Evolutionary conservation across 2,113 vertebrate genomes (phyloP), one percentile per base, ranked within the genome.

Genomic region (Caracal caracal): DNA sequence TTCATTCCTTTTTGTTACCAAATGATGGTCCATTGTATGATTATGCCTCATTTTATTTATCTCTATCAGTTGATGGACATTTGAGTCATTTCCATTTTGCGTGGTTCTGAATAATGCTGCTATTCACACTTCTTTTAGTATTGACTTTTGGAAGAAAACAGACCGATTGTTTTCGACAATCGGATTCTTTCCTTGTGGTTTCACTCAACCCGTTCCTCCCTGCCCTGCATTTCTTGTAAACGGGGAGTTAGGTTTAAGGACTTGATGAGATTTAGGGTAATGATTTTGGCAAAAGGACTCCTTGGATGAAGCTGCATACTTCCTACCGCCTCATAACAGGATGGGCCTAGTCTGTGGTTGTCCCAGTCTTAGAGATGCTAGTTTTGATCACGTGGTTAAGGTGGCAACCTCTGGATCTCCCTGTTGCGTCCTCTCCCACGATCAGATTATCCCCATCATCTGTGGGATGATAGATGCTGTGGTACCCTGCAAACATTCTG

Each of bases 101-200:
- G 10, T 4, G 8, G 63, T 59, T 76, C 28, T 37, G 61, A 93
- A 43, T 37, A 85, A 88, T 66, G 51, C 12, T 73, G 20, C 70
- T 71, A 4, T 61, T 92, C 59, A 94, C n/a, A 79, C 10, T 83
- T 91, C 4, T 63, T 82, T 68, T 68, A 15, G 2, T 75, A 73
- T 70, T 83, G 84, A 83, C n/a, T 78, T 94, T 76, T 70, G 40
- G 53, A 95, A 92, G 82, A 71, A 84, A 92, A 53, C 37, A 70
- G 51, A 92, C 16, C 5, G 22, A 8, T 33, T 66, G 30, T 65
- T 51, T 16, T 83, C 7, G 10, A 20, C 30, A 79, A 82, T 70
- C 68, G 56, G 65, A 78, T 91, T 88, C 80, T 68, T 88, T 79
- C 65, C 53, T 93, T 68, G 33, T 24, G 40, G 1, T 90, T 24